Percentiles rank a stretch among this genome's conserved stretches.
These are phyloP conservation scores for Paradisaea rubra DNA, from an alignment of 2,113 vertebrate species.

Conservation along the genomic window DNA sequence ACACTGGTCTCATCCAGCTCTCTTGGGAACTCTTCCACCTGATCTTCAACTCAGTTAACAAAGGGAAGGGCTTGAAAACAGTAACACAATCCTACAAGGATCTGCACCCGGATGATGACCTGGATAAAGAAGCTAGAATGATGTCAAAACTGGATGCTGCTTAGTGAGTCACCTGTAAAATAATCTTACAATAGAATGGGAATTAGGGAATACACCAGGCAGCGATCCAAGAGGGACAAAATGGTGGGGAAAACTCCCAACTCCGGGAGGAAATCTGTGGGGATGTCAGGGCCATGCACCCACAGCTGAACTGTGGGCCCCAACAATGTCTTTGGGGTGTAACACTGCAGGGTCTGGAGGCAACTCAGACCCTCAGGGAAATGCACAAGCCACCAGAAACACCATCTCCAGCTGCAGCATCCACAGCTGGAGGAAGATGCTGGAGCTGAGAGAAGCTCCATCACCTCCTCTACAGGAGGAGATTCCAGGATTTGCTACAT, in stretches of 20 bases:
- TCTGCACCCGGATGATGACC: not conserved
- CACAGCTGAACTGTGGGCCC: not conserved
- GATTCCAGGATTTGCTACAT: not conserved
- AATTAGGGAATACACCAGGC: not conserved
- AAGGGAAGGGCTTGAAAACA: not conserved
- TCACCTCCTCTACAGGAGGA: not conserved
- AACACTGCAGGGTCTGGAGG: not conserved
- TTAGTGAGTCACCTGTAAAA: not conserved
- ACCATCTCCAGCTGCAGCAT: not conserved
- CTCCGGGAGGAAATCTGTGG: not conserved
- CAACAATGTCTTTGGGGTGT: not conserved
- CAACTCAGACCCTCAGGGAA: not conserved
- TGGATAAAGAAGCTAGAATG: not conserved
- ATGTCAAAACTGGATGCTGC: not conserved
- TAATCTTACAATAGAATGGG: not conserved
- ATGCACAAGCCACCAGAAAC: not conserved
- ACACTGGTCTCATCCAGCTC: not conserved
- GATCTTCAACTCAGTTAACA: accelerated
- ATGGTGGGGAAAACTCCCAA: not conserved
- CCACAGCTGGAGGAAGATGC: not conserved
- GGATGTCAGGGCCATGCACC: not conserved
- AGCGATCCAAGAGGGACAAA: not conserved
- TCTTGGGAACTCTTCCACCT: not conserved
- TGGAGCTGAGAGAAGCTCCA: not conserved
- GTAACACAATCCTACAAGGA: not conserved